Evolutionary conservation across 2,797 vertebrate genomes (phyloP), one percentile per base, ranked within the genome.

Genomic region (Clarias laeviceps): DNA sequence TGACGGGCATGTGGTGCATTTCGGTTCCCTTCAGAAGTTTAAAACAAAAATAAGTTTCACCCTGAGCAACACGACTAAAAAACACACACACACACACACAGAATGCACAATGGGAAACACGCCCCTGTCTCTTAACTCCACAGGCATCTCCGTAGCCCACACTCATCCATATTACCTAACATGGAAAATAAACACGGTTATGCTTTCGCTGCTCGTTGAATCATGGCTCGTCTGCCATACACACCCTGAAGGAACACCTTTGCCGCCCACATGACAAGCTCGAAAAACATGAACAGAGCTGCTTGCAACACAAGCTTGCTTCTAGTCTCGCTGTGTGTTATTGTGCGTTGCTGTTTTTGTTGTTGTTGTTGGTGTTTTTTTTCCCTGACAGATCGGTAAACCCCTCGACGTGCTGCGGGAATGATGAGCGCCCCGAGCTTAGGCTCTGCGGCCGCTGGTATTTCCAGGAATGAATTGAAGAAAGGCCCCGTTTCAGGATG

Each of bases 201-300:
- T 85, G 83, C 86, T 89, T 87, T 86, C 85, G 69, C 87, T 61
- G n/a, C 40, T 56, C 4, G 54, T 64, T 74, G 69, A 83, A 74
- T 85, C 86, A 81, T 29, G 40, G 54, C 74, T 29, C n/a, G 70
- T 86, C 80, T 84, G 70, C 66, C 29, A 22, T 50, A 64, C 86
- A 77, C 66, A 32, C 83, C 65, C 70, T 65, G 34, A 24, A 76
- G 56, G 56, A 69, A 29, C 85, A 74, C 81, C 64, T 62, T 77
- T 86, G 18, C 72, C 68, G 29, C 84, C 82, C 65, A 74, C 78
- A 62, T 29, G 66, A 40, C 65, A 14, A 24, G 56, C 74, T 57
- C 27, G 11, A 12, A 56, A 20, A 69, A 66, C 83, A 69, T 57
- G 50, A 70, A 37, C 65, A 1, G 32, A 70, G 50, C 62, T 84